These are phyloP conservation scores for Thereva nobilitata DNA, from an alignment of 2,888 invertebrate species.

Conservation along the genomic window DNA sequence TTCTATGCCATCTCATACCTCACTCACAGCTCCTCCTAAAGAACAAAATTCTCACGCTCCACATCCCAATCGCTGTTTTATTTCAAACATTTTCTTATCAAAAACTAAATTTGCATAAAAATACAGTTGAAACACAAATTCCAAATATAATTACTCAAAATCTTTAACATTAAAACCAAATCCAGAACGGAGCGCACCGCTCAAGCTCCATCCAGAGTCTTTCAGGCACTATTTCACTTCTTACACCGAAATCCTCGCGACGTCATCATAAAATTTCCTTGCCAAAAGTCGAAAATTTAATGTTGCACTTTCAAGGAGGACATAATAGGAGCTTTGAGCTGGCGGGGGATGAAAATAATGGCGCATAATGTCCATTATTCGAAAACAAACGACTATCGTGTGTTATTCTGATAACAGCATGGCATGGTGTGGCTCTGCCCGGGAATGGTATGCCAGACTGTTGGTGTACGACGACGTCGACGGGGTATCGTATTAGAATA, in stretches of 20 bases:
- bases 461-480: neutral
- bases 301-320: conserved; percentile 34
- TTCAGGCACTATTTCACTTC: too few relatives aligned
- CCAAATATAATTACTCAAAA: too few relatives aligned
- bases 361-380: conserved; percentile 57
- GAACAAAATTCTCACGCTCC: too few relatives aligned
- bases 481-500: conserved; percentile 28
- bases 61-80: too few relatives aligned
- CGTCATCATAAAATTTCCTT: conserved; percentile 36
- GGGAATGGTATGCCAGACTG: conserved; percentile 1
- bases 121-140: too few relatives aligned
- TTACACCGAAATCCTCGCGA: conserved; percentile 29
- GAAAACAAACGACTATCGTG: conserved; percentile 55
- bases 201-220: too few relatives aligned
- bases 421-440: conserved; percentile 28
- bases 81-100: too few relatives aligned
- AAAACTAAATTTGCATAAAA: too few relatives aligned
- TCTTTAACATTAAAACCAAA: too few relatives aligned
- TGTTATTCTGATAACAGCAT: conserved; percentile 49
- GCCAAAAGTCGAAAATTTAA: conserved; percentile 34
- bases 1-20: too few relatives aligned
- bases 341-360: conserved; percentile 50
- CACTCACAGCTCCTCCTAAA: too few relatives aligned
- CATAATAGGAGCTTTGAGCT: conserved; percentile 12
- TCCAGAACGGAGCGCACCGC: too few relatives aligned